Evolutionary conservation across 2,888 invertebrate species (phyloP), one percentile per base, ranked within the genome.

Genomic region (Dendrolimus houi): DNA sequence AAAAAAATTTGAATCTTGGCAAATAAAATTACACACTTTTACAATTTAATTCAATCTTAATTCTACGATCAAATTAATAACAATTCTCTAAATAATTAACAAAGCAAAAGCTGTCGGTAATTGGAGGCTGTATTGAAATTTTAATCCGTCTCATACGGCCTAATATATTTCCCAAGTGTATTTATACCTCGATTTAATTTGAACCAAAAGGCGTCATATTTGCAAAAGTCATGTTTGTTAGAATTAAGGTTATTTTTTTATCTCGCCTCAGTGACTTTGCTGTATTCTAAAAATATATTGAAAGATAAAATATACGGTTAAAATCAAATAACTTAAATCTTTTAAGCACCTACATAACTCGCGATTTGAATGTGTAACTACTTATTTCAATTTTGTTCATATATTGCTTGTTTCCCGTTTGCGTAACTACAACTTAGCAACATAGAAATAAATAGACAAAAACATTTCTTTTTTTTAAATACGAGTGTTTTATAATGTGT

Each of bases 121-220:
- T 9, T 47, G 47, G 47, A 52, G 40, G 10, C 53, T 29, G 52
- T 56, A 55, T 67, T 68, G 67, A 64, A 66, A 69, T 66, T 68
- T 67, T 69, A 66, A 72, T 70, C 64, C 58, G 13, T 54, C 64
- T 52, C 60, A 59, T 58, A 61, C 58, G 57, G 53, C 57, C 57
- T 57, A 55, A 57, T 59, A 66, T 54, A 58, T 56, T 60, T 62
- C 70, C 67, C 71, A 53, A 52, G 70, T 64, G 70, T 67, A 70
- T 69, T 70, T 63, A 68, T 56, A 56, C 53, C 57, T 63, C 58
- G 41, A 63, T 60, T 60, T 56, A 60, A 64, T 58, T 57, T 52
- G 52, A 58, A 59, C 54, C 62, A 58, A 62, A 64, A 62, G 59
- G 55, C 41, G 54, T 52, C 47, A 10, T 47, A 47, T 47, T 47